A percentile compares a stretch with the other conserved stretches of the same genome.
Conservation (phyloP, 2,797 vertebrate genomes). For the Falco rusticolus region DNA sequence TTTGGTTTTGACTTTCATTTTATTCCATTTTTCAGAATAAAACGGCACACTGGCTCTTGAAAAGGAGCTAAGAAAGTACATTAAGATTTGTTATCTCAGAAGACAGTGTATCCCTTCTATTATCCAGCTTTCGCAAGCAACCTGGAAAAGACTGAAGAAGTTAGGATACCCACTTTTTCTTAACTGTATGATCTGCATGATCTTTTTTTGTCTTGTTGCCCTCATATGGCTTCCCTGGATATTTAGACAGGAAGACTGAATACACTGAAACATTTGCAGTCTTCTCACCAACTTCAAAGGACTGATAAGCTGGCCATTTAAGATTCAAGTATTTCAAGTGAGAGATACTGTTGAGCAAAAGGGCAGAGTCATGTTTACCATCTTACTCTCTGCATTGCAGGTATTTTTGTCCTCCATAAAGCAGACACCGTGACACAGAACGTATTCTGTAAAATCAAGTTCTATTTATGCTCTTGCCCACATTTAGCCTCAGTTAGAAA, state of each 20-base stretch:
- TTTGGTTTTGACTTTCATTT: not conserved
- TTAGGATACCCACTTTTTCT: not conserved
- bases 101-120: not conserved
- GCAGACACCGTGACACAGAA: not conserved
- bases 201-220: not conserved
- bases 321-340: not conserved
- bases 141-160: not conserved
- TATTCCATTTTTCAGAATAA: not conserved
- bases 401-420: not conserved
- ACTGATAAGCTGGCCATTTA: not conserved
- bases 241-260: not conserved
- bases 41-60: not conserved
- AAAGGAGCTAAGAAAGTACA: not conserved
- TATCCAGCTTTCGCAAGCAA: not conserved
- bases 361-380: not conserved
- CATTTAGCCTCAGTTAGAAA: not conserved
- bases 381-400: slow-evolving; percentile 14
- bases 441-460: not conserved
- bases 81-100: not conserved
- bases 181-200: not conserved
- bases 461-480: slow-evolving; percentile 7
- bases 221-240: not conserved
- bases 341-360: not conserved
- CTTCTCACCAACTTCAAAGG: not conserved
- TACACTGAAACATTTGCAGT: not conserved